Percentiles rank a stretch among this genome's conserved stretches.
phyloP scores from a whole-genome alignment of 1,140 invertebrate species.

The Holcopasites calliopsidis region DNA sequence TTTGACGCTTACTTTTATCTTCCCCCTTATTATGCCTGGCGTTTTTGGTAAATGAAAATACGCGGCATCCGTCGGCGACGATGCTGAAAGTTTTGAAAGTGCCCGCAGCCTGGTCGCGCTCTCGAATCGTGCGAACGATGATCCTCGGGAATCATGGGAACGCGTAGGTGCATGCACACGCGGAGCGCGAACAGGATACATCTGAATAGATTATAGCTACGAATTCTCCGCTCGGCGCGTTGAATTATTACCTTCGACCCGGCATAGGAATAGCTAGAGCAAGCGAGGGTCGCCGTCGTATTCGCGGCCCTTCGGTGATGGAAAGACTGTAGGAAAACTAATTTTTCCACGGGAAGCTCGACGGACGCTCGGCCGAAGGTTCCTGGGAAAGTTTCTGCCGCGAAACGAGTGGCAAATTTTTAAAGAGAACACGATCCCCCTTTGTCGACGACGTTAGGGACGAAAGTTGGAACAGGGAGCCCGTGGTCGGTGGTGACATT shows the following conservation, averaged over 20 bases:
- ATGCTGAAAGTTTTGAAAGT: conserved; percentile 37
- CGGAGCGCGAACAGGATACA: too few species aligned
- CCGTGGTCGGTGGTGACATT: not conserved
- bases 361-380: not conserved
- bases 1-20: conserved; percentile 35
- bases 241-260: conserved; percentile 43
- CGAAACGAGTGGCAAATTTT: conserved; percentile 19
- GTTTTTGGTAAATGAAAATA: conserved; percentile 62
- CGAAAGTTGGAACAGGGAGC: not conserved
- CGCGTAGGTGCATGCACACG: too few species aligned
- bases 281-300: conserved; percentile 55
- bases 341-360: conserved; percentile 48
- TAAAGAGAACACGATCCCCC: conserved; percentile 1
- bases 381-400: not conserved
- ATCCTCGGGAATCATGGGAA: too few species aligned
- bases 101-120: not conserved
- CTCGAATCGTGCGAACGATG: too few species aligned
- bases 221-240: conserved; percentile 16
- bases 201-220: conserved; percentile 43
- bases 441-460: not conserved
- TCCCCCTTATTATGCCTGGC: conserved; percentile 34
- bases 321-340: conserved; percentile 50
- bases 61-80: conserved; percentile 7
- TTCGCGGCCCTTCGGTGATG: conserved; percentile 22
- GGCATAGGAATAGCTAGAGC: conserved; percentile 49